Base-by-base conservation (phyloP, 2,888 invertebrate genomes). In the Scaptomyza flava region DNA sequence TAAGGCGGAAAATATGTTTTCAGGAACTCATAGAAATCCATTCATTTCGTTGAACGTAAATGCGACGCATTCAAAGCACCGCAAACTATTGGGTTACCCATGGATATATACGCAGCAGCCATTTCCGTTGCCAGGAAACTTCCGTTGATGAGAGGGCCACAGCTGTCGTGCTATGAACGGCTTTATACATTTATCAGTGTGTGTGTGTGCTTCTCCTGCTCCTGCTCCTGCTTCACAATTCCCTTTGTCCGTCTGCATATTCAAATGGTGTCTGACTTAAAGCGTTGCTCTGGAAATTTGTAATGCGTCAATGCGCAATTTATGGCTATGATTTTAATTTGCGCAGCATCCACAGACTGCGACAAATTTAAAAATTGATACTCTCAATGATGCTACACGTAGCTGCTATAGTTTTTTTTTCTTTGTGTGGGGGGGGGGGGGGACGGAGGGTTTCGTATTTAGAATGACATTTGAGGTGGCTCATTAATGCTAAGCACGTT, bases 401-500 rank as follows among this genome's bases (percentile, higher is more conserved):
- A 31, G 30, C 12, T 38, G 41, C 11, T 47, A 64, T 83, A 70
- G 81, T 79, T 78, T 71, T 57, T 34, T 9, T n/a, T n/a, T n/a
- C n/a, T n/a, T 17, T 17, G 17, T 17, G 17, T 17, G 1, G 17
- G 1, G 46, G 2, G 5, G 5, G 5, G 1, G 30, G 31, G 53
- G 2, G 5, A 27, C 5, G 23, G 6, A 14, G 6, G 11, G 20
- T 14, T 36, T 7, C 8, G 51, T 7, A 14, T 17, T 27, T 57
- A 45, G 33, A 30, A 33, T 42, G 43, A 36, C 9, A 17, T 42
- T 47, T 30, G 43, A 9, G 47, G 45, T 36, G 46, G 46, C 83
- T 86, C 84, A 88, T 84, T 84, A 84, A 84, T 84, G 87, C 89
- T 58, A 71, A 59, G 83, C 83, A 84, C 89, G 83, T 82, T 85